These are phyloP conservation scores for Acestrorhynchus altus DNA, from an alignment of 2,797 vertebrate species.

Conservation along the genomic window DNA sequence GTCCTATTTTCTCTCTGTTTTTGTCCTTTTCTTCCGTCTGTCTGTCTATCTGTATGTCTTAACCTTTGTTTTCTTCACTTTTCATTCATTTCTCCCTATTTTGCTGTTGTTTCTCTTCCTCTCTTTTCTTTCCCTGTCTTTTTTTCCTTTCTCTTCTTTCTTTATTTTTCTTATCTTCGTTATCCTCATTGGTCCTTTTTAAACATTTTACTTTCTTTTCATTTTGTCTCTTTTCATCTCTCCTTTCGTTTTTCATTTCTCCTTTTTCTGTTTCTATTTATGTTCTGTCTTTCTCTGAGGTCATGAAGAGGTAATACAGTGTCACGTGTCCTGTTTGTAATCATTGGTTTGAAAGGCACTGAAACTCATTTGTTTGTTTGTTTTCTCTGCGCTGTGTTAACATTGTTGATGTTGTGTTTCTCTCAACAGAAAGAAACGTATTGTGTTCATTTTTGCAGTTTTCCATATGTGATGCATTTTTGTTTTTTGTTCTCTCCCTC, in stretches of 20 bases:
- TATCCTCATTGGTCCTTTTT: background rate
- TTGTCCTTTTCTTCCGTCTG: background rate
- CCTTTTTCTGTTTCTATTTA: background rate
- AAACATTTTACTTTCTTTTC: background rate
- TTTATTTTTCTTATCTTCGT: slow-evolving; percentile 5
- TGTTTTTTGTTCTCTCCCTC: background rate
- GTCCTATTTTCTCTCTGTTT: background rate
- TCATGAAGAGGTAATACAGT: background rate
- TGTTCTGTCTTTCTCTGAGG: slow-evolving; percentile 4
- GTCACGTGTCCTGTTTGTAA: background rate
- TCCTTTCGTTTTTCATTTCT: background rate
- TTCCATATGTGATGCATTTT: background rate
- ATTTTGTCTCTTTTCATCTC: background rate
- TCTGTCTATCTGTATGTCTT: background rate
- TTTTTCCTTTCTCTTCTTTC: background rate
- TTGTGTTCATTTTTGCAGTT: background rate
- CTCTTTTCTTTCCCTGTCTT: background rate
- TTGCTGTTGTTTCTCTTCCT: background rate
- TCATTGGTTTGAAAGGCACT: background rate
- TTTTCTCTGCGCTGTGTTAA: background rate
- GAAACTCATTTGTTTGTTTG: background rate
- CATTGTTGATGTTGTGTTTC: slow-evolving; percentile 17
- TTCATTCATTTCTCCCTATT: background rate
- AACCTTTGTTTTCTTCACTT: background rate
- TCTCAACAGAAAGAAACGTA: background rate